A percentile compares a stretch with the other conserved stretches of the same genome.
Evolutionary conservation across 2,888 invertebrate genomes (phyloP).

Genomic region (Philopedon plagiatum): DNA sequence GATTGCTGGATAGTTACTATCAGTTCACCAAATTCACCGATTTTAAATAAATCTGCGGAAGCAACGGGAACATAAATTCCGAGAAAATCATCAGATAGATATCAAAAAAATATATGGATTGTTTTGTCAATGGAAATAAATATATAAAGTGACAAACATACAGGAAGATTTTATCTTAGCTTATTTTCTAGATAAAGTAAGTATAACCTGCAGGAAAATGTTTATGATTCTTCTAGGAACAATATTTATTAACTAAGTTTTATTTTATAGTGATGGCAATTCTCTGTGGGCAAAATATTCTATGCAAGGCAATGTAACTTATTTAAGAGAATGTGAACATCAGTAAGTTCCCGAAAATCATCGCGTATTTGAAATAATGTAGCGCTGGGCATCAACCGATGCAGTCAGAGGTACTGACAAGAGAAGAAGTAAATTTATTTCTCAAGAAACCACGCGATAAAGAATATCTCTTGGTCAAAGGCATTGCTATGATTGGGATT

Average conservation of each 20-base stretch:
- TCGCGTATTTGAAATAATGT: neutral
- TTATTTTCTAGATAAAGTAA: conserved; percentile 14
- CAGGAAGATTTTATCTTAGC: conserved; percentile 1
- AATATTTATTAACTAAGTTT: too few relatives aligned
- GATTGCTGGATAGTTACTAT: too few relatives aligned
- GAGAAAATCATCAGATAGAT: too few relatives aligned
- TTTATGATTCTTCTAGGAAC: too few relatives aligned
- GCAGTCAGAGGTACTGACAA: neutral
- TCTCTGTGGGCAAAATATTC: neutral
- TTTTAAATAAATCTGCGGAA: too few relatives aligned
- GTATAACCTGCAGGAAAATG: conserved; percentile 8
- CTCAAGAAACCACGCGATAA: conserved; percentile 15
- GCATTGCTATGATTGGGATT: conserved; percentile 18
- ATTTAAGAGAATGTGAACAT: conserved; percentile 8
- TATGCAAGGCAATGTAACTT: conserved; percentile 7
- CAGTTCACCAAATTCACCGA: too few relatives aligned
- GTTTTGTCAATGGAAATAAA: conserved; percentile 10
- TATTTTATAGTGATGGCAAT: too few relatives aligned
- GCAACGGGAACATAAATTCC: too few relatives aligned
- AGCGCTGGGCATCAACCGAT: neutral
- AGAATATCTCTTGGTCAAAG: conserved; percentile 17
- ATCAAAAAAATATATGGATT: neutral
- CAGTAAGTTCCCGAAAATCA: conserved; percentile 5
- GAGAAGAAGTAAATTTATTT: conserved; percentile 13
- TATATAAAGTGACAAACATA: conserved; percentile 11